These are phyloP conservation scores for Eugnorisma glareosa DNA, from an alignment of 2,888 invertebrate genomes.

Conservation along the genomic window DNA sequence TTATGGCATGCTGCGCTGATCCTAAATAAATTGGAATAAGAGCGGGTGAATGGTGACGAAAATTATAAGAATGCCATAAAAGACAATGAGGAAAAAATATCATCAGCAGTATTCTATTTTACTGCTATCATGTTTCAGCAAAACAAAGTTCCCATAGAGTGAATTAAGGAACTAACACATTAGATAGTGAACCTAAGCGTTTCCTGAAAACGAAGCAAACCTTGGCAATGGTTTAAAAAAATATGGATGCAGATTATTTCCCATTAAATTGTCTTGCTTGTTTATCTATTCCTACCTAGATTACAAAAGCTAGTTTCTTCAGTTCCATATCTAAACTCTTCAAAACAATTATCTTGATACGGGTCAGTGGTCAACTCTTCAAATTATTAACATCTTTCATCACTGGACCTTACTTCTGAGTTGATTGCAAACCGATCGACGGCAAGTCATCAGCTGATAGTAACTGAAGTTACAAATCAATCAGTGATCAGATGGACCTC, in stretches of 20 bases:
- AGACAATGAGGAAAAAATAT: not conserved
- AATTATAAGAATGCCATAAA: not conserved
- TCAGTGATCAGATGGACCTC: constrained; percentile 52
- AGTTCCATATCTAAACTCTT: constrained; percentile 15
- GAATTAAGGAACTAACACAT: constrained; percentile 36
- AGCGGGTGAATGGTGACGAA: not conserved
- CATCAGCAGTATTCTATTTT: not conserved
- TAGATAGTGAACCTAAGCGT: constrained; percentile 15
- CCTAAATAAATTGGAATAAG: not conserved
- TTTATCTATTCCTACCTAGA: not conserved
- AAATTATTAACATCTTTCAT: constrained; percentile 29
- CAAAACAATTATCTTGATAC: constrained; percentile 9
- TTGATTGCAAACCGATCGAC: constrained; percentile 31
- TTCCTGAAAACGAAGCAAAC: constrained; percentile 29
- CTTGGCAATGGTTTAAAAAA: constrained; percentile 34
- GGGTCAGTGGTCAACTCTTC: constrained; percentile 25
- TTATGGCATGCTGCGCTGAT: too few relatives aligned
- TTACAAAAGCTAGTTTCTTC: constrained; percentile 4
- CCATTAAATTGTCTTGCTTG: constrained; percentile 1
- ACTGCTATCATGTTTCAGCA: not conserved
- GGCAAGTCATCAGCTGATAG: constrained; percentile 31
- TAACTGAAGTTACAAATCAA: constrained; percentile 33
- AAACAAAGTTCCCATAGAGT: constrained; percentile 4
- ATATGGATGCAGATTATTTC: constrained; percentile 14
- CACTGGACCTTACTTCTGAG: constrained; percentile 15